Percentiles rank a stretch among this genome's conserved stretches.
Evolutionary conservation across 2,113 vertebrate species (phyloP).

Genomic region (Morone saxatilis): DNA sequence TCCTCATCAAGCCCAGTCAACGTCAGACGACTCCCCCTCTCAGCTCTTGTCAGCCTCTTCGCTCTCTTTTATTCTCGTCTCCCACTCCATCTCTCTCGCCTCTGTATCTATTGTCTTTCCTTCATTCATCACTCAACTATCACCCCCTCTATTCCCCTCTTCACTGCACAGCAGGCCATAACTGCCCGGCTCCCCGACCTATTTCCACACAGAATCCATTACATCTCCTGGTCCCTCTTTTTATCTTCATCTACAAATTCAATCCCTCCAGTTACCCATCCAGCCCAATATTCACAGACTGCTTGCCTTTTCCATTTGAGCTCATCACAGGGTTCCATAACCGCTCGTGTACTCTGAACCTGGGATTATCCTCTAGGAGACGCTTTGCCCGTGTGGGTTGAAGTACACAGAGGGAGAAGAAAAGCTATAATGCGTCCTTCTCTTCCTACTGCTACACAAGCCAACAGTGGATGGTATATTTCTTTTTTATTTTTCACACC

Average conservation of each 20-base stretch:
- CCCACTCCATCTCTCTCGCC: slow-evolving; percentile 1
- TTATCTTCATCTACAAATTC: slow-evolving; percentile 66
- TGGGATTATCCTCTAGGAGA: slow-evolving; percentile 39
- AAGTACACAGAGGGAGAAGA: slow-evolving; percentile 20
- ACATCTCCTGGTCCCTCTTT: slow-evolving; percentile 44
- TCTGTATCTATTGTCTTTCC: slow-evolving; percentile 45
- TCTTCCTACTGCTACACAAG: slow-evolving; percentile 25
- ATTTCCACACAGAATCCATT: slow-evolving; percentile 73
- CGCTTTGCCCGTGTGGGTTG: slow-evolving; percentile 18
- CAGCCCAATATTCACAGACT: slow-evolving; percentile 63
- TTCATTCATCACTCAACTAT: slow-evolving; percentile 71
- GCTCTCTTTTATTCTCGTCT: slow-evolving; percentile 32
- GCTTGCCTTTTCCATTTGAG: slow-evolving; percentile 41
- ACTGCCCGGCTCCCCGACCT: slow-evolving; percentile 42
- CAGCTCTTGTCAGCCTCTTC: slow-evolving; percentile 26
- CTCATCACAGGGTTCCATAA: slow-evolving; percentile 34
- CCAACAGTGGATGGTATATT: slow-evolving; percentile 48
- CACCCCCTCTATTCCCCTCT: slow-evolving; percentile 38
- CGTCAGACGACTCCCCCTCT: slow-evolving; percentile 14
- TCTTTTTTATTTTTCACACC: slow-evolving; percentile 66
- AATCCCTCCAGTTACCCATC: slow-evolving; percentile 54
- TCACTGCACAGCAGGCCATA: slow-evolving; percentile 45
- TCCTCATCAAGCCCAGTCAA: slow-evolving; percentile 50
- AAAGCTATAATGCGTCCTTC: slow-evolving; percentile 42
- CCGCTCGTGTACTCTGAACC: slow-evolving; percentile 28